Conservation (phyloP, 2,113 vertebrate genomes). For the Lepidothrix coronata region DNA sequence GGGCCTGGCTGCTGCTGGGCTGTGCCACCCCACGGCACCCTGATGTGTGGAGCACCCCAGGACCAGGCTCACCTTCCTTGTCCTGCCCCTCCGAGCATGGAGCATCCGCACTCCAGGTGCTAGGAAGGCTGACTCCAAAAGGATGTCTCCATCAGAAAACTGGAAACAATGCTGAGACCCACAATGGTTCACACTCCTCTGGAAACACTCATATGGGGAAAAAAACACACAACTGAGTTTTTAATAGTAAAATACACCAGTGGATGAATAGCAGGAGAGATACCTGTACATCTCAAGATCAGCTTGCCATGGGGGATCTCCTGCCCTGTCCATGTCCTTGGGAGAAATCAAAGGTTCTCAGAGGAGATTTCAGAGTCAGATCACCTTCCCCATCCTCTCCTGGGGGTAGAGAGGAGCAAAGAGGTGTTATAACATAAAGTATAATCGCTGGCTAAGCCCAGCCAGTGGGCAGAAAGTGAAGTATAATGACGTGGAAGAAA, state of each 20-base stretch:
- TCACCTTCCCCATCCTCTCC: neutral
- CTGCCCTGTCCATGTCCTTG: neutral
- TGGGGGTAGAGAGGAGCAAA: neutral
- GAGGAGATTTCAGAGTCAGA: neutral
- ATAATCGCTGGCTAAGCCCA: neutral
- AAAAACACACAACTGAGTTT: accelerated
- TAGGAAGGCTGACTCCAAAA: neutral
- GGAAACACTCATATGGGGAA: accelerated
- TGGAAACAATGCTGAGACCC: neutral
- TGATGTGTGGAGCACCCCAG: accelerated
- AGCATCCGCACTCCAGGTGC: neutral
- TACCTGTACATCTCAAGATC: too few species aligned
- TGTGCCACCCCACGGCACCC: neutral
- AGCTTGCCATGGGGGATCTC: neutral
- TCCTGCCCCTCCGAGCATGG: accelerated
- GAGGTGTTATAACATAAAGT: neutral
- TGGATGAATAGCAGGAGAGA: neutral
- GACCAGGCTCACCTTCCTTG: neutral
- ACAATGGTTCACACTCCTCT: neutral
- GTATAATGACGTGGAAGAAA: neutral
- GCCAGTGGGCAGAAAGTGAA: accelerated
- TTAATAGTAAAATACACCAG: neutral
- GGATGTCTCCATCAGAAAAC: neutral
- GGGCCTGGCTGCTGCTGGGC: neutral
- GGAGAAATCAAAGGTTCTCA: neutral